Percentiles rank a stretch among this genome's conserved stretches.
phyloP scores from a whole-genome alignment of 2,797 vertebrate species.

The Rhinoraja longicauda region DNA sequence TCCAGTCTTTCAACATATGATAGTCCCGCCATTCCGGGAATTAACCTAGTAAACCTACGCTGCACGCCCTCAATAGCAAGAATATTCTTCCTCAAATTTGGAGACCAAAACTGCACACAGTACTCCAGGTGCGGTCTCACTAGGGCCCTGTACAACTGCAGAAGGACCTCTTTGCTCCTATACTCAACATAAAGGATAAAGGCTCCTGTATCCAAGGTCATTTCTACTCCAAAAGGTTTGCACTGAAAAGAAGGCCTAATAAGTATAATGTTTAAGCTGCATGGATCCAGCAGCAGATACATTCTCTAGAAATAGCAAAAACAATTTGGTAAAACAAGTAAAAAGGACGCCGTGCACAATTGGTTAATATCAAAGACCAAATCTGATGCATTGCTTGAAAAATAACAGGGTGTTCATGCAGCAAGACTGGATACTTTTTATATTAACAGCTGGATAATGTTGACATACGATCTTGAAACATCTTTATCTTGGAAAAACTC shows the following conservation, averaged over 20 bases:
- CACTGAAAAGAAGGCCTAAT: background rate
- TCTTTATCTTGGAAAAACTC: background rate
- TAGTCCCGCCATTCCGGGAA: no score
- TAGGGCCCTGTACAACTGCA: no score
- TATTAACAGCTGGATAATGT: conserved; percentile 18
- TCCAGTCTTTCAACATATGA: no score
- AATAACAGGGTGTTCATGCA: background rate
- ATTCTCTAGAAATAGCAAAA: background rate
- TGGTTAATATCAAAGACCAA: conserved; percentile 14
- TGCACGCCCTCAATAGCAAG: no score
- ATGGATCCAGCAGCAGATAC: background rate
- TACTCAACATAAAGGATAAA: no score
- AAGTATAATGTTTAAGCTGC: background rate
- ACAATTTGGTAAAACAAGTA: background rate
- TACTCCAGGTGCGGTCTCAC: no score
- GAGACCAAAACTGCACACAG: no score
- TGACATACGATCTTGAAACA: conserved; percentile 4
- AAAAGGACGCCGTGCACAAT: background rate
- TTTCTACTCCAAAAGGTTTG: background rate
- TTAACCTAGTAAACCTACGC: no score
- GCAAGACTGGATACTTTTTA: background rate
- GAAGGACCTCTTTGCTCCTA: no score
- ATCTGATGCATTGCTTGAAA: background rate
- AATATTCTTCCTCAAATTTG: no score
- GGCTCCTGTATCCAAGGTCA: background rate